Evolutionary conservation across 2,797 vertebrate genomes (phyloP), one percentile per base, ranked within the genome.

Genomic region (Neosilurus hyrtlii): DNA sequence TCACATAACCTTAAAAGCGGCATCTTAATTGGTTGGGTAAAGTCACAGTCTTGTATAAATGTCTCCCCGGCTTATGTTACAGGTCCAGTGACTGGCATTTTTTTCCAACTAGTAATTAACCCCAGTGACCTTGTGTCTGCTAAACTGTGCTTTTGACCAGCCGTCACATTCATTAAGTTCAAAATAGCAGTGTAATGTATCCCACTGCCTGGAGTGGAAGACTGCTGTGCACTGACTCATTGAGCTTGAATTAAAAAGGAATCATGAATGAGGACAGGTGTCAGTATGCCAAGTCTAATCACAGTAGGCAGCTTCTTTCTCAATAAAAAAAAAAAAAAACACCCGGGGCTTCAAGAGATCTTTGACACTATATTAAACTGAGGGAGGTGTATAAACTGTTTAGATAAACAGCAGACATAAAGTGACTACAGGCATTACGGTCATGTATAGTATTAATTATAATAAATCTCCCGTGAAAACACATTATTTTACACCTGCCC

Each of bases 51-150:
- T 66, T 65, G 83, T 79, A 82, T 74, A 89, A 90, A 90, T 90
- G 85, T 51, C 82, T 88, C 59, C 65, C 52, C 43, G 35, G 81
- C 59, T 10, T 81, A 78, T 84, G 79, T 63, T 71, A 83, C 79
- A 85, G 80, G 79, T 80, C 65, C 51, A 79, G 24, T 88, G 88
- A 90, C 62, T 88, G 88, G 87, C 87, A 83, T 61, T 68, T 59
- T 59, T 82, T 79, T 85, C 81, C 88, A 86, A 88, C 85, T 80
- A 86, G 76, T 84, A 88, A 90, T 90, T 89, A 89, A 88, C 88
- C 85, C 73, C 65, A 20, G 37, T 84, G 83, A 81, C 85, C 86
- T 22, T 10, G 66, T 80, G 79, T 80, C 80, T 86, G 84, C 84
- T 87, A 88, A 86, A 88, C 83, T 83, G 85, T 81, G 83, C 75